Percentiles rank a stretch among this genome's conserved stretches.
Conservation (phyloP, 2,113 vertebrate species). For the Chinchilla lanigera region DNA sequence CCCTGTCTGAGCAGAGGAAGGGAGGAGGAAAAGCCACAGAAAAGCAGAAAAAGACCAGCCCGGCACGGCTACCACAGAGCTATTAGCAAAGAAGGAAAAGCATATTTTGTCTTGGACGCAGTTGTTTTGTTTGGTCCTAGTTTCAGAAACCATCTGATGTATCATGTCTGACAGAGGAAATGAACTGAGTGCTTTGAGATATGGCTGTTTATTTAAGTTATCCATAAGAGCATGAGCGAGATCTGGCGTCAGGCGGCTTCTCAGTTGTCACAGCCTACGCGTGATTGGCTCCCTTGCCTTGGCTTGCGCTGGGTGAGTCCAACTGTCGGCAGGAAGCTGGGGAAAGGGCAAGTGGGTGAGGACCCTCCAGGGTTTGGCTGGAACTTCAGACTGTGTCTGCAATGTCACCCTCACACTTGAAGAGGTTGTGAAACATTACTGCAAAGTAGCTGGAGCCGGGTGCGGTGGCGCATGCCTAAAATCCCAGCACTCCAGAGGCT, state of each 20-base stretch:
- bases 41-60: not conserved
- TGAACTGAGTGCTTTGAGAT: not conserved
- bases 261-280: not conserved
- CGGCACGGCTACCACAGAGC: not conserved
- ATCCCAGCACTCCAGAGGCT: not conserved
- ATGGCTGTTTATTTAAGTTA: not conserved
- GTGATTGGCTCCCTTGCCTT: not conserved
- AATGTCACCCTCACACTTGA: not conserved
- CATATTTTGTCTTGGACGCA: not conserved
- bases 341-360: not conserved
- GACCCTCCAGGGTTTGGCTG: not conserved
- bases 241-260: not conserved
- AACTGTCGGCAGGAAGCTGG: slow-evolving; percentile 1
- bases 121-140: not conserved
- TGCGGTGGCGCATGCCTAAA: not conserved
- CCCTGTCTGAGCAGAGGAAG: not conserved
- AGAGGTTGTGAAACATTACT: not conserved
- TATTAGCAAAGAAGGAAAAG: not conserved
- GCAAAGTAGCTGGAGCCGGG: not conserved
- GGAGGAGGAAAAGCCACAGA: not conserved
- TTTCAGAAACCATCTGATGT: not conserved
- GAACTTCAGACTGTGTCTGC: not conserved
- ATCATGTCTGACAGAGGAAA: not conserved
- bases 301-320: not conserved
- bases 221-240: not conserved